phyloP scores from a whole-genome alignment of 2,113 vertebrate species.

The Seriola quinqueradiata region DNA sequence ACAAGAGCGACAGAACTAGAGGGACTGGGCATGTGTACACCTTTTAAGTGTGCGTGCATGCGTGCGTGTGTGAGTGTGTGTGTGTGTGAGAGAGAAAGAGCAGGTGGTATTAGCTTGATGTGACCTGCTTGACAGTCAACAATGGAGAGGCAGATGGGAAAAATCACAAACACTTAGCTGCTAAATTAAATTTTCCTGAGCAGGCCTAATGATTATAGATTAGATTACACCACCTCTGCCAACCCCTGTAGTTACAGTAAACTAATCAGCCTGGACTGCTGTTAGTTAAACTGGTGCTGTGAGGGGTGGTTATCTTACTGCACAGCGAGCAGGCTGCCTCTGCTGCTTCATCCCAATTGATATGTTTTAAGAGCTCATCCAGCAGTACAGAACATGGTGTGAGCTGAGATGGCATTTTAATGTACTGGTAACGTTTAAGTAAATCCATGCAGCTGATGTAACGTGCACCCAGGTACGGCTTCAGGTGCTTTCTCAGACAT shows the following conservation, averaged over 20 bases:
- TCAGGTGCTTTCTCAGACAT: not conserved
- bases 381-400: not conserved
- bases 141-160: conserved; percentile 52
- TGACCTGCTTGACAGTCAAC: conserved; percentile 37
- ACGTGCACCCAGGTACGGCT: not conserved
- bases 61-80: not conserved
- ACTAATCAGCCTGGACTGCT: conserved; percentile 37
- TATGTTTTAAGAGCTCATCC: conserved; percentile 8
- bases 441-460: not conserved
- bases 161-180: conserved; percentile 59
- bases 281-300: conserved; percentile 24
- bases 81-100: not conserved
- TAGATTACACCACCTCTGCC: conserved; percentile 53
- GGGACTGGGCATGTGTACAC: not conserved
- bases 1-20: not conserved
- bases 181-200: conserved; percentile 57
- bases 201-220: conserved; percentile 69
- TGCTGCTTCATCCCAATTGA: conserved; percentile 18
- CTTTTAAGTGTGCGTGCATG: not conserved
- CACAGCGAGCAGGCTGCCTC: not conserved
- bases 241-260: conserved; percentile 50
- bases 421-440: not conserved
- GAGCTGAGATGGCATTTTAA: not conserved
- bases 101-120: conserved; percentile 36
- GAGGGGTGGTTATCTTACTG: conserved; percentile 19